These are phyloP conservation scores for Zosterops borbonicus DNA, from an alignment of 2,113 vertebrate species.

Conservation along the genomic window DNA sequence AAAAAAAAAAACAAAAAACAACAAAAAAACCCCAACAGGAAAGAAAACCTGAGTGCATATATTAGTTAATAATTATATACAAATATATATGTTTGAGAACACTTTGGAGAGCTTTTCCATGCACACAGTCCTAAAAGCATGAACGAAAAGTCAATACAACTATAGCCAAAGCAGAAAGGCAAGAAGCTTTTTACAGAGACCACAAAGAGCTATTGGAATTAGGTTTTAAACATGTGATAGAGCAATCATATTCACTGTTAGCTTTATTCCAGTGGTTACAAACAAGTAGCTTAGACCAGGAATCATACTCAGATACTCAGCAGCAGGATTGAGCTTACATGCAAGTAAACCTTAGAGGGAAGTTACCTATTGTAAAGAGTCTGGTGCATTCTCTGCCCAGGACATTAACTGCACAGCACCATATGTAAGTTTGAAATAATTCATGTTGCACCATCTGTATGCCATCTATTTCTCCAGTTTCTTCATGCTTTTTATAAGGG, in stretches of 20 bases:
- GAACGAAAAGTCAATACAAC: not conserved
- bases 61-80: not conserved
- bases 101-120: not conserved
- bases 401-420: conserved; percentile 76
- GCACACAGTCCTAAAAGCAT: not conserved
- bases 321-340: not conserved
- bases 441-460: conserved; percentile 2
- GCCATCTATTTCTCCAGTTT: not conserved
- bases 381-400: conserved; percentile 72
- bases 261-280: not conserved
- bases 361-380: conserved; percentile 78
- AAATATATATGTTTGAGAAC: not conserved
- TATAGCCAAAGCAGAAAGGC: not conserved
- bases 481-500: conserved; percentile 34
- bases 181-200: not conserved
- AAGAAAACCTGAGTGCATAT: not conserved
- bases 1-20: no score
- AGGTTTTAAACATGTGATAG: not conserved
- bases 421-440: conserved; percentile 61
- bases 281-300: not conserved
- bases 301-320: not conserved
- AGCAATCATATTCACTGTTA: not conserved
- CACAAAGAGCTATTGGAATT: not conserved
- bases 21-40: not conserved
- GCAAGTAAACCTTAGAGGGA: not conserved